Evolutionary conservation across 1,140 invertebrate genomes (phyloP), one percentile per base, ranked within the genome.

Genomic region (Berghia stephanieae): DNA sequence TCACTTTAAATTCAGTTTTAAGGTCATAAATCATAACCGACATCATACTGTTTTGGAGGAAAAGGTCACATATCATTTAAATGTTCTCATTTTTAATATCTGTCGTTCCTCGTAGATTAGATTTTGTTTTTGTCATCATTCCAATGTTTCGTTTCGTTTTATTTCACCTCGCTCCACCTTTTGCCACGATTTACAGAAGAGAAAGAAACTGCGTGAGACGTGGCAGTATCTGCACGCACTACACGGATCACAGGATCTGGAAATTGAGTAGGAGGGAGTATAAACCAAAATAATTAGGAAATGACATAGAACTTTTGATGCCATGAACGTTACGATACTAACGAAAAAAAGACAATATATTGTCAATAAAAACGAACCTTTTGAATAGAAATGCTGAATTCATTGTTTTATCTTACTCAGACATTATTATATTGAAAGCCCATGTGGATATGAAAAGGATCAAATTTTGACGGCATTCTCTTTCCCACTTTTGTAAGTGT

Each of bases 151-250:
- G n/a, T n/a, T n/a, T n/a, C n/a, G n/a, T n/a, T n/a, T n/a, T n/a
- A n/a, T n/a, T n/a, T n/a, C n/a, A n/a, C n/a, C n/a, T n/a, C n/a
- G n/a, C n/a, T n/a, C n/a, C 21, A 55, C 13, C 36, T 52, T 66
- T 72, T 70, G 31, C 49, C 40, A 24, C 27, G 38, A 43, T 60
- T 84, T 84, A 68, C 83, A 86, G 85, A 86, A 84, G 79, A 80
- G 81, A 75, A 86, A 85, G 73, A 79, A 82, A 46, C 76, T 86
- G 43, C 74, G 85, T 42, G 80, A 83, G 74, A 82, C 85, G 13
- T 86, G 85, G 85, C 79, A 80, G 18, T 82, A 79, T 74, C 80
- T 86, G 27, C 81, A 83, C 46, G 42, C 78, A 27, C 24, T 85
- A 74, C 81, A 81, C 55, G 80, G 79, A 68, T 34, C 38, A 31